Percentiles rank a stretch among this genome's conserved stretches.
Evolutionary conservation across 2,888 invertebrate species (phyloP).

Genomic region (Maniola hyperantus): DNA sequence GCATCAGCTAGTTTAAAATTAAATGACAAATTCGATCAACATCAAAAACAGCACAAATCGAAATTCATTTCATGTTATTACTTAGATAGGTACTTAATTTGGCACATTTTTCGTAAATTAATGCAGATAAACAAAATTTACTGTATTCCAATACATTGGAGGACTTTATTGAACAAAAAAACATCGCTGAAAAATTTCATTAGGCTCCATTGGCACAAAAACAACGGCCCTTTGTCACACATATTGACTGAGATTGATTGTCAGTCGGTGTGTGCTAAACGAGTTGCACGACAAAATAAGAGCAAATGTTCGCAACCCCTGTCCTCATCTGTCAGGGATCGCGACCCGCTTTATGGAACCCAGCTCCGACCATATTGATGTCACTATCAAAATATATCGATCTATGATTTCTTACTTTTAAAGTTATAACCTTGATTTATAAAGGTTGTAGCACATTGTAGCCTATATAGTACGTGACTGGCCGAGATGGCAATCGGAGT

Average conservation of each 20-base stretch:
- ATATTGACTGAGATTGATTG: constrained; percentile 81
- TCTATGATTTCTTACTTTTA: background rate
- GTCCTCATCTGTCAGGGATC: constrained; percentile 67
- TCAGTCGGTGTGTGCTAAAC: constrained; percentile 76
- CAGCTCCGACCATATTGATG: constrained; percentile 1
- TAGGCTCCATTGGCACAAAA: constrained; percentile 64
- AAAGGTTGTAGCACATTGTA: background rate
- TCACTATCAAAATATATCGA: background rate
- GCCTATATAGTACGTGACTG: too few relatives aligned
- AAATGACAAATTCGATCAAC: background rate
- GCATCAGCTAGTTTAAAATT: background rate
- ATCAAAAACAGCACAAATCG: background rate
- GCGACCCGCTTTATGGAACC: constrained; percentile 39
- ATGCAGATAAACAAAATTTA: background rate
- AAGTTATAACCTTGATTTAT: background rate
- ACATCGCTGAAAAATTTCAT: constrained; percentile 65
- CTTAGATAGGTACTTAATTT: background rate
- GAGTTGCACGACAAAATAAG: constrained; percentile 74
- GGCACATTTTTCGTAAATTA: background rate
- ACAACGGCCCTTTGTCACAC: constrained; percentile 73
- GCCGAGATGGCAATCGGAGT: too few relatives aligned
- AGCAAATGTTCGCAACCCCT: constrained; percentile 72
- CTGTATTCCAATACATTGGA: constrained; percentile 15
- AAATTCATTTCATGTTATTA: background rate
- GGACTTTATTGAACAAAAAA: constrained; percentile 43